Evolutionary conservation across 2,888 invertebrate species (phyloP).

Genomic region (Drosophila planitibia): DNA sequence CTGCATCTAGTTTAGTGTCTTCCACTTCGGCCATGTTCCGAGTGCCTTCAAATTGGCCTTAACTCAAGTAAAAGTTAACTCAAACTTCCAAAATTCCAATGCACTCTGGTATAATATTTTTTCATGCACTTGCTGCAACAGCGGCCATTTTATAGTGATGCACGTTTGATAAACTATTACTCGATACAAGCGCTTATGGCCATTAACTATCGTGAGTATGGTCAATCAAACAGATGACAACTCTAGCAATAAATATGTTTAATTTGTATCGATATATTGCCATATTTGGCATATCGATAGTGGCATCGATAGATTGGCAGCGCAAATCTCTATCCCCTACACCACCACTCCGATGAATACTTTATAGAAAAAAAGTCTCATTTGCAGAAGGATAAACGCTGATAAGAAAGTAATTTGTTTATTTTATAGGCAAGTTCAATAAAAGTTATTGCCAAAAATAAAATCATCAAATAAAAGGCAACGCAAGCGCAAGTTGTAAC

Average conservation of each 20-base stretch:
- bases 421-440: constrained; percentile 34
- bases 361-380: constrained; percentile 78
- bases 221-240: neutral
- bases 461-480: constrained; percentile 1
- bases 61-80: constrained; percentile 5
- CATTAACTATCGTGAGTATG: neutral
- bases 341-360: constrained; percentile 68
- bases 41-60: constrained; percentile 7
- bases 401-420: constrained; percentile 66
- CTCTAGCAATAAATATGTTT: neutral
- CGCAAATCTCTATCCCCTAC: constrained; percentile 55
- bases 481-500: neutral
- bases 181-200: constrained; percentile 2
- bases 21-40: constrained; percentile 45
- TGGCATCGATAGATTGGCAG: constrained; percentile 38
- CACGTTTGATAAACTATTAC: neutral
- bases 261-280: neutral
- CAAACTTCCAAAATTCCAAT: constrained; percentile 28
- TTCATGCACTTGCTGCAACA: constrained; percentile 66
- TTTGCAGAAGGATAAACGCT: constrained; percentile 73
- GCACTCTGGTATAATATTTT: constrained; percentile 24
- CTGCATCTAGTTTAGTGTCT: constrained; percentile 24
- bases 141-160: constrained; percentile 71
- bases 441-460: constrained; percentile 11
- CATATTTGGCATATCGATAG: constrained; percentile 20